Evolutionary conservation across 2,888 invertebrate species (phyloP), one percentile per base, ranked within the genome.

Genomic region (Tridacna gigas): DNA sequence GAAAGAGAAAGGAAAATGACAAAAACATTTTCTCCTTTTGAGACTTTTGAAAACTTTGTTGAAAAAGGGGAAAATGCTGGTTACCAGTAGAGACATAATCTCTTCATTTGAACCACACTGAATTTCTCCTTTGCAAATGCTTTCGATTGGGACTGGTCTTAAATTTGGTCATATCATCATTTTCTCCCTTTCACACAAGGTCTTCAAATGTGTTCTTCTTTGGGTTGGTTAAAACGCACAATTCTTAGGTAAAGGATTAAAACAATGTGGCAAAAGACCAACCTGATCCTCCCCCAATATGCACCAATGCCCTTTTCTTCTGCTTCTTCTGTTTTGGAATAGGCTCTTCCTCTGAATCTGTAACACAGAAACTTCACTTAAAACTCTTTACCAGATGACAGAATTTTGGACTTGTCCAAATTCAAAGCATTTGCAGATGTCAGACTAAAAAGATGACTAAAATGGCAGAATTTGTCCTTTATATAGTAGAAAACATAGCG

Each of bases 231-330:
- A 12, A 73, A 48, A 73, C 48, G 9, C 20, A 28, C 3, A 48
- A n/a, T 13, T 11, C 5, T 71, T n/a, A 20, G 20, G 18, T 48
- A 73, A 20, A 48, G 4, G 4, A 1, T 73, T 20, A 15, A 74
- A 26, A 22, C 28, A 13, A n/a, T 51, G 11, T 11, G 15, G 51
- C 47, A 20, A 56, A 12, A 60, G 11, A n/a, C 89, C 37, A 74
- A 92, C 92, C 92, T 84, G 91, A 90, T 48, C 91, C 78, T 11
- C 61, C 91, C 63, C 88, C 88, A n/a, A 90, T 78, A 74, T 86
- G 86, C 15, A 88, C 83, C 18, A 87, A 77, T 9, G 80, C 76
- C 26, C 86, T 80, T 74, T 91, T 91, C 65, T 80, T 86, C 74
- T 89, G 90, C 51, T 77, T 84, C 63, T 80, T 63, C 47, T 80